Conservation (phyloP, 2,888 invertebrate species). For the Gryllus longicercus region DNA sequence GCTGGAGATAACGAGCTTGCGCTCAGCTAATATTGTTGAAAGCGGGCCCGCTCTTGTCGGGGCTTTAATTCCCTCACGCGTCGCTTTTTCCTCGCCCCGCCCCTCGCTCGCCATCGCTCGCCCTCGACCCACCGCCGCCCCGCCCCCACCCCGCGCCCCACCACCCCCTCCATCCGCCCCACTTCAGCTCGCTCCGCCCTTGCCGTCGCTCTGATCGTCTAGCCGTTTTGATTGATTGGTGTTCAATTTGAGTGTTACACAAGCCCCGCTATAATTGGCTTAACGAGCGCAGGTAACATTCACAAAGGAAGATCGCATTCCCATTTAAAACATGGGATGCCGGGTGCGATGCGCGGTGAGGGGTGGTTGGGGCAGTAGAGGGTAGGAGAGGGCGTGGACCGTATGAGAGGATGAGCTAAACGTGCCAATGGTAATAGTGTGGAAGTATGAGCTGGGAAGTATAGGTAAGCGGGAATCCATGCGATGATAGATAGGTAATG, state of each 20-base stretch:
- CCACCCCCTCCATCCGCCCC: not conserved
- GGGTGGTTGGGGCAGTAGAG: no score
- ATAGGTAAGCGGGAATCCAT: no score
- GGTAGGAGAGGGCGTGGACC: no score
- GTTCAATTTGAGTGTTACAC: constrained; percentile 17
- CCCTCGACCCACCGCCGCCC: not conserved
- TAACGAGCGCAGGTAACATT: constrained; percentile 9
- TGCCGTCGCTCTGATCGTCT: not conserved
- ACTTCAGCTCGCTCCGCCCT: not conserved
- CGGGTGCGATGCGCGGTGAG: no score
- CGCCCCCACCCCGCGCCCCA: not conserved
- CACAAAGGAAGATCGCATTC: constrained; percentile 8
- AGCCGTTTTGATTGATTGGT: constrained; percentile 1
- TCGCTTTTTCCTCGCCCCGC: not conserved
- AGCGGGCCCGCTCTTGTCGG: constrained; percentile 1
- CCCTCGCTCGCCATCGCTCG: not conserved
- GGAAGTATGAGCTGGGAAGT: no score
- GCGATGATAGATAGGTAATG: no score
- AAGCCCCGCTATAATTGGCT: constrained; percentile 6
- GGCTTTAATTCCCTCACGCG: constrained; percentile 1
- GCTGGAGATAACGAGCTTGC: constrained; percentile 1
- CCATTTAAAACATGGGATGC: not conserved
- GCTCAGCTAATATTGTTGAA: constrained; percentile 17
- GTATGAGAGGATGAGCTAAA: no score
- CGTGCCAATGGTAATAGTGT: no score